These are phyloP conservation scores for Pipistrellus kuhlii DNA, from an alignment of 2,797 vertebrate species.

Conservation along the genomic window DNA sequence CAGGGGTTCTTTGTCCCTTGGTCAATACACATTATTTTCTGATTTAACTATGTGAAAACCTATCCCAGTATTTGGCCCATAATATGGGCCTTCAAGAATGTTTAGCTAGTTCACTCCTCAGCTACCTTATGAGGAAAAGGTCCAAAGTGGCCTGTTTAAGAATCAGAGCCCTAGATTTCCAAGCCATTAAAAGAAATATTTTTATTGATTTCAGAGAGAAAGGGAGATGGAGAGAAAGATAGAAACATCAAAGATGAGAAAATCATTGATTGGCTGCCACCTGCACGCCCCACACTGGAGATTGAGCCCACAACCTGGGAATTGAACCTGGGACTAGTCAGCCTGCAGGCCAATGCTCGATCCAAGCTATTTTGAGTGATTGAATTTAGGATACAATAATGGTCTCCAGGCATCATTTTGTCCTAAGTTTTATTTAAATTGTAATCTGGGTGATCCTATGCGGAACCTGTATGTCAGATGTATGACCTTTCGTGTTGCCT, in stretches of 20 bases:
- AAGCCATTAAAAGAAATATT: background rate
- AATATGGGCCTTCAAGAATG: background rate
- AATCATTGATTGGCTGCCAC: too few relatives aligned
- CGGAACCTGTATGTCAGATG: background rate
- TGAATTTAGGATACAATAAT: background rate
- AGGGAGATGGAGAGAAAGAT: too few relatives aligned
- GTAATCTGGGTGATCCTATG: background rate
- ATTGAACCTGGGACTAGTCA: too few relatives aligned
- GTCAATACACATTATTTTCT: background rate
- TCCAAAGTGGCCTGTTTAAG: background rate
- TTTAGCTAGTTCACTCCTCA: background rate
- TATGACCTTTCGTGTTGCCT: background rate
- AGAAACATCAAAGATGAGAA: too few relatives aligned
- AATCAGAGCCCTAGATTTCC: background rate
- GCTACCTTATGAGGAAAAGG: background rate
- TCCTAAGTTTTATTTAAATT: conserved; percentile 36
- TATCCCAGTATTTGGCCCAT: background rate
- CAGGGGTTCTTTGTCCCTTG: background rate
- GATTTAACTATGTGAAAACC: background rate
- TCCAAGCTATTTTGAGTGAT: background rate
- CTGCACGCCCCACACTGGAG: too few relatives aligned
- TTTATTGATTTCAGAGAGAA: too few relatives aligned
- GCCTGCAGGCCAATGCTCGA: too few relatives aligned
- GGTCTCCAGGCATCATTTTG: background rate
- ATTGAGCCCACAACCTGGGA: too few relatives aligned